A percentile compares a stretch with the other conserved stretches of the same genome.
These are phyloP conservation scores for Haliclona indistincta DNA, from an alignment of 37 sponge, comb jelly and placozoan genomes.

Conservation along the genomic window DNA sequence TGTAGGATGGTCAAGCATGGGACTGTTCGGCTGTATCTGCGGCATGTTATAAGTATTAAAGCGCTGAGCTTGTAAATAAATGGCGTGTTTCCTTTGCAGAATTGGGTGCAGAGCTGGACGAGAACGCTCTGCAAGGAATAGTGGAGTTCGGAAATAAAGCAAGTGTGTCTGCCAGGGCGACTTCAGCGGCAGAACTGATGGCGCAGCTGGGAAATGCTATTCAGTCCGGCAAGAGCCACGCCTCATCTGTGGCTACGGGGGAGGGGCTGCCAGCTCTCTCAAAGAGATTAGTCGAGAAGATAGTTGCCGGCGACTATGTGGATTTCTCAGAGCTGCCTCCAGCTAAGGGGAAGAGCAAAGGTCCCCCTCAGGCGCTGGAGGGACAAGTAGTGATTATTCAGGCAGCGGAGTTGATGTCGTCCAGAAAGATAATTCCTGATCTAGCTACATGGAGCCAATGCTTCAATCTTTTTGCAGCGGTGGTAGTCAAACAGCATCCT, in stretches of 20 bases:
- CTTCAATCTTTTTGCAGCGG: conserved; percentile 20
- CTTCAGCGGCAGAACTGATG: too few species aligned
- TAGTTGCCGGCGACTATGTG: conserved; percentile 24
- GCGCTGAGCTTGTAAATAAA: too few species aligned
- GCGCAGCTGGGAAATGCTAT: too few species aligned
- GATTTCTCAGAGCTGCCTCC: conserved; percentile 45
- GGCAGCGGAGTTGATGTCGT: conserved; percentile 23
- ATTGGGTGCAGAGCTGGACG: too few species aligned
- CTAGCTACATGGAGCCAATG: conserved; percentile 56
- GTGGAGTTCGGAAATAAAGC: too few species aligned
- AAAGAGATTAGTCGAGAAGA: conserved; percentile 11
- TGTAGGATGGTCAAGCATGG: too few species aligned
- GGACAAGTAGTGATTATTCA: conserved; percentile 39
- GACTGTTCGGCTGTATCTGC: too few species aligned
- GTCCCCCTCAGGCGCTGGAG: conserved; percentile 11
- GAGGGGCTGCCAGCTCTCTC: conserved; percentile 30
- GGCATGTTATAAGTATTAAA: too few species aligned
- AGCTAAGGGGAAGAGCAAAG: conserved; percentile 25
- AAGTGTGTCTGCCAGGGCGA: too few species aligned
- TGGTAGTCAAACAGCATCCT: conserved; percentile 4
- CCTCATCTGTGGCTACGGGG: conserved; percentile 9
- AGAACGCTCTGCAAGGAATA: too few species aligned
- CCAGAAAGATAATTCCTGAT: conserved; percentile 32
- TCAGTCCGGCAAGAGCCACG: neutral
- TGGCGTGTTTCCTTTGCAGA: too few species aligned